Percentiles rank a stretch among this genome's conserved stretches.
Evolutionary conservation across 2,113 vertebrate species (phyloP).

Genomic region (Osmerus eperlanus): DNA sequence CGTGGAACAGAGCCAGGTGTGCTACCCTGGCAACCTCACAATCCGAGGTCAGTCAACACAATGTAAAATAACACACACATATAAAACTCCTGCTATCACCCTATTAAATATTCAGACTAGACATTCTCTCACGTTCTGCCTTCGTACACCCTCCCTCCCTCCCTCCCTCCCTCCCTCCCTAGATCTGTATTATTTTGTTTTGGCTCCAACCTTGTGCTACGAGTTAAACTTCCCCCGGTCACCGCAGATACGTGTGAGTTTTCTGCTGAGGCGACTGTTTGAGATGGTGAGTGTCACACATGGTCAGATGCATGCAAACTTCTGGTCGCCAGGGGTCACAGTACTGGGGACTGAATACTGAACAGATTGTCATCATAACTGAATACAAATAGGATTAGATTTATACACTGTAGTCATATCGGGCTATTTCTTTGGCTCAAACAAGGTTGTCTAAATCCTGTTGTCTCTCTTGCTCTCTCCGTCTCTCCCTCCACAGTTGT

Average conservation of each 20-base stretch:
- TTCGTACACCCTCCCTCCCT: constrained; percentile 13
- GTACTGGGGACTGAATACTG: too few relatives aligned
- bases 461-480: background rate
- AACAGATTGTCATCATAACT: background rate
- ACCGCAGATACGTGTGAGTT: constrained; percentile 79
- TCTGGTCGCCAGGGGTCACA: too few relatives aligned
- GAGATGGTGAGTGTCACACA: constrained; percentile 79
- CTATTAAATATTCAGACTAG: background rate
- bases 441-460: too few relatives aligned
- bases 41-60: constrained; percentile 69
- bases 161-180: background rate
- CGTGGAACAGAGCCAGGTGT: constrained; percentile 48
- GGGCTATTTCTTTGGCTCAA: too few relatives aligned
- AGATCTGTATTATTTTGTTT: constrained; percentile 88
- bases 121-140: background rate
- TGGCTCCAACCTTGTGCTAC: constrained; percentile 88
- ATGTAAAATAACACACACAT: background rate
- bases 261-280: constrained; percentile 81
- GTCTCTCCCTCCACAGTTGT: constrained; percentile 67
- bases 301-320: too few relatives aligned
- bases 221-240: constrained; percentile 91
- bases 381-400: background rate
- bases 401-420: background rate
- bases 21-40: constrained; percentile 85
- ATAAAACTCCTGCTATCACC: background rate